These are phyloP conservation scores for Phenganax marumi DNA, from an alignment of 92 coral and sea anemone genomes.

Conservation along the genomic window DNA sequence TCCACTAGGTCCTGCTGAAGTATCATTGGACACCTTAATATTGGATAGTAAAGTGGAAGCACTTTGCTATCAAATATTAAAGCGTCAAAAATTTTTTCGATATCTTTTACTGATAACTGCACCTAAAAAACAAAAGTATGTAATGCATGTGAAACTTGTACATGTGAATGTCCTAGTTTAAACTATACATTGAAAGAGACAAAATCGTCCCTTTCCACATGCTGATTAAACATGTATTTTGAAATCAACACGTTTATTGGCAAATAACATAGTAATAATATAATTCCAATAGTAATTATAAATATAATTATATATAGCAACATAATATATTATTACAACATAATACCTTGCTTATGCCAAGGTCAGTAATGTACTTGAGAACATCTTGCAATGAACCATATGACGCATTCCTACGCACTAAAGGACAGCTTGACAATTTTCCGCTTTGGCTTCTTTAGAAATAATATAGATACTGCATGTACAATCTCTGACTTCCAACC, in stretches of 20 bases:
- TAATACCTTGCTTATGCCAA: constrained; percentile 97
- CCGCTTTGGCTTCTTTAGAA: constrained; percentile 69
- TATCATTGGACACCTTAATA: constrained; percentile 78
- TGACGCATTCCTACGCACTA: constrained; percentile 87
- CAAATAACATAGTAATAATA: too few species aligned
- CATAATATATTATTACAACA: too few species aligned
- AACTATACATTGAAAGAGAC: background rate
- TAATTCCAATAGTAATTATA: too few species aligned
- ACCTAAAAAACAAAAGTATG: constrained; percentile 53
- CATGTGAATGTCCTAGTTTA: too few species aligned
- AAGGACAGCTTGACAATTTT: constrained; percentile 72
- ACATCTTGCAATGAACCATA: constrained; percentile 83
- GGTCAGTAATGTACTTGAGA: constrained; percentile 83
- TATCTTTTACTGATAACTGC: constrained; percentile 81
- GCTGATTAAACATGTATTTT: too few species aligned
- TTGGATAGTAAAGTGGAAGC: too few species aligned
- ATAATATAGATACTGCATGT: background rate
- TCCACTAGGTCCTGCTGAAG: constrained; percentile 52
- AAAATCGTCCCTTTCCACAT: background rate
- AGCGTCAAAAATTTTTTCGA: constrained; percentile 87
- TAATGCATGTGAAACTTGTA: too few species aligned
- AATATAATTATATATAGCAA: too few species aligned
- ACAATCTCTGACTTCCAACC: background rate
- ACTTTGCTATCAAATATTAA: constrained; percentile 90
- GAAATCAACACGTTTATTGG: too few species aligned